Conservation (phyloP, 2,888 invertebrate species). For the Chelonus formosanus region DNA sequence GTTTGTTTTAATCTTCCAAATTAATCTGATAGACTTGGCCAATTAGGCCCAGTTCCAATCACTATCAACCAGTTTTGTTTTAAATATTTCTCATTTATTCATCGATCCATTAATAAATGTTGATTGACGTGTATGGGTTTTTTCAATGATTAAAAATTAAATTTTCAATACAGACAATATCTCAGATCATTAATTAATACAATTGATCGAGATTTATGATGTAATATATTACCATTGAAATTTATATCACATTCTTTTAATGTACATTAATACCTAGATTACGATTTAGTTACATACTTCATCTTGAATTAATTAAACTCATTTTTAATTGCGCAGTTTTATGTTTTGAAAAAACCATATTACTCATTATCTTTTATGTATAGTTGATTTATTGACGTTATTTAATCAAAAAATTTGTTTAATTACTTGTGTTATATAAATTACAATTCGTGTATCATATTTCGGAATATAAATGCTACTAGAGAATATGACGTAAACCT, state of each 20-base stretch:
- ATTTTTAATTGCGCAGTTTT: too few species aligned
- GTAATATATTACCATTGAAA: not conserved
- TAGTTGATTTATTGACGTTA: conserved; percentile 4
- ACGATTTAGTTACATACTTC: too few species aligned
- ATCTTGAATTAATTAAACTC: too few species aligned
- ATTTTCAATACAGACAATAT: too few species aligned
- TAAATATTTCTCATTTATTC: not conserved
- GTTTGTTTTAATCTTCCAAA: conserved; percentile 29
- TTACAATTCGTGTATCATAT: conserved; percentile 10
- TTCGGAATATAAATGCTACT: conserved; percentile 21
- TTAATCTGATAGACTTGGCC: conserved; percentile 27
- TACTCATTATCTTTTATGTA: not conserved
- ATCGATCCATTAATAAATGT: too few species aligned
- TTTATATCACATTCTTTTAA: not conserved
- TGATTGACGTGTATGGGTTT: too few species aligned
- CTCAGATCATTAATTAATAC: too few species aligned
- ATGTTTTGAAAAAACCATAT: not conserved
- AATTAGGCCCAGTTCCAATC: conserved; percentile 11
- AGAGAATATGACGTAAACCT: conserved; percentile 2
- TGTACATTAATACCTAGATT: not conserved
- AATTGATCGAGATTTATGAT: too few species aligned
- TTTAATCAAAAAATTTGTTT: conserved; percentile 27
- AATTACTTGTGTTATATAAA: not conserved
- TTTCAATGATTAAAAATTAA: too few species aligned
- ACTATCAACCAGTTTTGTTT: conserved; percentile 3